phyloP scores from a whole-genome alignment of 2,113 vertebrate genomes.

The Arizona elegans region DNA sequence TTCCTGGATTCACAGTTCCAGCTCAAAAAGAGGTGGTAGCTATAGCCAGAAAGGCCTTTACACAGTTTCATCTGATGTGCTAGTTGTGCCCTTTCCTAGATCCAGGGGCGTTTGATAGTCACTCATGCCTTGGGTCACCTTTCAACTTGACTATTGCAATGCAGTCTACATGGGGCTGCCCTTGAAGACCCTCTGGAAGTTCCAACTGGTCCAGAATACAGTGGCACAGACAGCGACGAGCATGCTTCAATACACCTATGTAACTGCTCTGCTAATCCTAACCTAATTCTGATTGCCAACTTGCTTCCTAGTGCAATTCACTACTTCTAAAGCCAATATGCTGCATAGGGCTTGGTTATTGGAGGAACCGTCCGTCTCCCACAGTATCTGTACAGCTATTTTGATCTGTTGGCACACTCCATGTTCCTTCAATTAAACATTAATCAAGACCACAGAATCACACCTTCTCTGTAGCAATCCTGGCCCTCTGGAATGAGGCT shows the following conservation, averaged over 20 bases:
- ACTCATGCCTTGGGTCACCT: not conserved
- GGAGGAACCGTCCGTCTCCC: not conserved
- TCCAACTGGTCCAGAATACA: not conserved
- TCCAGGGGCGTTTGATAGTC: not conserved
- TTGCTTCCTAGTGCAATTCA: not conserved
- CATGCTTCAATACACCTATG: not conserved
- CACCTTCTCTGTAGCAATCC: not conserved
- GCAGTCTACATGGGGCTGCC: not conserved
- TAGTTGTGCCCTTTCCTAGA: not conserved
- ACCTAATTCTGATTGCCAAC: not conserved
- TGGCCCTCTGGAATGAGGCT: not conserved
- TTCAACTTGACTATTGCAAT: not conserved
- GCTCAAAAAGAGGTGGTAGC: not conserved
- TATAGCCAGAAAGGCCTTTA: not conserved
- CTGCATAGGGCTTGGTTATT: not conserved
- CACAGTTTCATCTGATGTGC: not conserved
- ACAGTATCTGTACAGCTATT: not conserved
- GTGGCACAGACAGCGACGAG: not conserved
- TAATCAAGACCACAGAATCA: not conserved
- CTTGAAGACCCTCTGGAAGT: not conserved
- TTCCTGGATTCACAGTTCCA: not conserved
- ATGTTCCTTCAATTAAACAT: not conserved
- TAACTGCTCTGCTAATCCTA: not conserved
- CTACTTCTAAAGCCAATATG: not conserved
- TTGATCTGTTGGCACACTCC: not conserved